phyloP scores from a whole-genome alignment of 2,113 vertebrate genomes.

The Nannobrachium achirus region DNA sequence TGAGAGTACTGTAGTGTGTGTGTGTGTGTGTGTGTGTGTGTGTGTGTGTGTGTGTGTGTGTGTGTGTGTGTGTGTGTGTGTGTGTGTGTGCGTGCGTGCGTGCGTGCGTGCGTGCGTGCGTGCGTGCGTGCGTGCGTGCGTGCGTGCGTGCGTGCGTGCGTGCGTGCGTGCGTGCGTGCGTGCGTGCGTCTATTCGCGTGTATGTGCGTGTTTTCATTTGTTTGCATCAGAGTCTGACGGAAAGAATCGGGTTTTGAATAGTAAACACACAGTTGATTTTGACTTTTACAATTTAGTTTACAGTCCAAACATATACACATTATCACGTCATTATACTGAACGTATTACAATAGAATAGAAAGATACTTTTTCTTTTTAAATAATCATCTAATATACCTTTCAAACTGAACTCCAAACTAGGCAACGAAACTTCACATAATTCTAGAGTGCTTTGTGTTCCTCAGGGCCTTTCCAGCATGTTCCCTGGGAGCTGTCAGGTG shows the following conservation, averaged over 20 bases:
- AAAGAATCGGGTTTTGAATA: too few species aligned
- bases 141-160: conserved; percentile 2
- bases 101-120: too few species aligned
- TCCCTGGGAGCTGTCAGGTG: conserved; percentile 76
- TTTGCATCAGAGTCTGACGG: conserved; percentile 2
- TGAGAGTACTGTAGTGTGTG: conserved; percentile 72
- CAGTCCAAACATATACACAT: too few species aligned
- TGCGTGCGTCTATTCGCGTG: not conserved
- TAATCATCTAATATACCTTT: not conserved
- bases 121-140: not conserved
- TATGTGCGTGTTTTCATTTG: not conserved
- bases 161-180: too few species aligned
- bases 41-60: not conserved
- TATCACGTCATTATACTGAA: too few species aligned
- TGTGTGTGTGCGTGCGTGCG: too few species aligned
- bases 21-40: not conserved
- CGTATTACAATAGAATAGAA: too few species aligned
- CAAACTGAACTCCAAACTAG: not conserved
- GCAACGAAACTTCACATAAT: too few species aligned
- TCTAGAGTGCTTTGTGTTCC: conserved; percentile 9
- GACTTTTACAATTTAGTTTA: too few species aligned
- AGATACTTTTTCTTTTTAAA: too few species aligned
- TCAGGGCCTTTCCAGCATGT: conserved; percentile 85
- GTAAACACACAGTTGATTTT: too few species aligned
- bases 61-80: not conserved